phyloP scores from a whole-genome alignment of 2,797 vertebrate species.

The Cryptoprocta ferox region DNA sequence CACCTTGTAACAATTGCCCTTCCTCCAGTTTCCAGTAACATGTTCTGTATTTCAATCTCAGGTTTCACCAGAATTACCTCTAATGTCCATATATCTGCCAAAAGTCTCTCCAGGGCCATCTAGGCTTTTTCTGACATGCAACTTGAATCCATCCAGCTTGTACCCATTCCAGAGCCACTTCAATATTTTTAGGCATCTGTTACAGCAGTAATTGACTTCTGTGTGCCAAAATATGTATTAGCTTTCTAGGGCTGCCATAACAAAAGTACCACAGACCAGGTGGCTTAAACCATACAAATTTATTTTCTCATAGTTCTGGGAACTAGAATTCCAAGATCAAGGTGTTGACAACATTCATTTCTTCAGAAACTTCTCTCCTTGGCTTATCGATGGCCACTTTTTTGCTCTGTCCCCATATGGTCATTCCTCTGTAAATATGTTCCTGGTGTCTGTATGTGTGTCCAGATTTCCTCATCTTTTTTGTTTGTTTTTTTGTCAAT shows the following conservation, averaged over 20 bases:
- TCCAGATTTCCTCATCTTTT: neutral
- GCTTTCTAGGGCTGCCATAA: neutral
- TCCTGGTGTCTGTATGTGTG: neutral
- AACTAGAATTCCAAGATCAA: neutral
- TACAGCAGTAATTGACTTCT: neutral
- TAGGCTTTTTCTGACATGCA: neutral
- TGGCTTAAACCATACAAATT: neutral
- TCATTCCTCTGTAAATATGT: neutral
- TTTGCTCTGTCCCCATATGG: neutral
- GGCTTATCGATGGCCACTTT: neutral
- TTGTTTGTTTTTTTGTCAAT: too few relatives aligned
- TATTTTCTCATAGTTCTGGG: neutral
- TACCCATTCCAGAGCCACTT: neutral
- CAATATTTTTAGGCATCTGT: neutral
- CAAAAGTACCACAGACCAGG: neutral
- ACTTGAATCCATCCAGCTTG: neutral
- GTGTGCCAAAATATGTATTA: neutral
- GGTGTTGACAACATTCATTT: neutral
- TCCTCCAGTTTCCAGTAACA: neutral
- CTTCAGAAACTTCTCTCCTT: fast-evolving
- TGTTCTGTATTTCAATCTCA: neutral
- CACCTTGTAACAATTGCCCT: neutral
- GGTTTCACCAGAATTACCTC: neutral
- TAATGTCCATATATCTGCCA: neutral
- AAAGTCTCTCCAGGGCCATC: neutral